Conservation (phyloP, 1,140 invertebrate genomes). For the Heliconius congener region DNA sequence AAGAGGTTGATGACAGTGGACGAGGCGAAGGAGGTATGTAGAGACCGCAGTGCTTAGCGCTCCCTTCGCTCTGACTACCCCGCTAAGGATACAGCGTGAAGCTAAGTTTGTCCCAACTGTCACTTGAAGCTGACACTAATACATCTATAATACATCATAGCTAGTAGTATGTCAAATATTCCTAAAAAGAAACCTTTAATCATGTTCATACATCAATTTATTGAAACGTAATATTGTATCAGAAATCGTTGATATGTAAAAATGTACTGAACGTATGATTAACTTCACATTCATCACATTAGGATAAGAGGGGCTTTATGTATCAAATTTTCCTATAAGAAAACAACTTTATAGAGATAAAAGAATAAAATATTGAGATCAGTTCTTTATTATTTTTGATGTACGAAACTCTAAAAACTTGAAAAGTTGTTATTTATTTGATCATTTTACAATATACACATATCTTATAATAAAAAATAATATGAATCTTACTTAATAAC, state of each 20-base stretch:
- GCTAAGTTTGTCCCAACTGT: neutral
- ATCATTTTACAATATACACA: no score
- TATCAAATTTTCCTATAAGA: neutral
- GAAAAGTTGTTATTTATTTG: no score
- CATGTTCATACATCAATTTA: conserved; percentile 7
- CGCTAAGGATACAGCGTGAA: no score
- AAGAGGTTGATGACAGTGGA: no score
- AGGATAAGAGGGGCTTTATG: neutral
- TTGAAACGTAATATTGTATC: conserved; percentile 1
- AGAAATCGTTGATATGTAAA: conserved; percentile 1
- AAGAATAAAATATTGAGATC: no score
- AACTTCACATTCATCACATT: neutral
- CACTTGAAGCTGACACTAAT: neutral
- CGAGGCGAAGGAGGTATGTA: no score
- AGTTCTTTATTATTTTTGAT: no score
- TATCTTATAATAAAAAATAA: no score
- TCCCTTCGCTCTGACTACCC: no score
- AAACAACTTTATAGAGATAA: neutral
- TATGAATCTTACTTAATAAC: no score
- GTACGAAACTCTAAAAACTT: no score
- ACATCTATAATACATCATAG: neutral
- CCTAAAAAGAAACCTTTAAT: neutral
- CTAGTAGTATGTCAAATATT: neutral
- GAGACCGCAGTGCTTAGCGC: no score
- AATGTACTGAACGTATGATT: neutral